Evolutionary conservation across 2,888 invertebrate species (phyloP), one percentile per base, ranked within the genome.

Genomic region (Beris morrisii): DNA sequence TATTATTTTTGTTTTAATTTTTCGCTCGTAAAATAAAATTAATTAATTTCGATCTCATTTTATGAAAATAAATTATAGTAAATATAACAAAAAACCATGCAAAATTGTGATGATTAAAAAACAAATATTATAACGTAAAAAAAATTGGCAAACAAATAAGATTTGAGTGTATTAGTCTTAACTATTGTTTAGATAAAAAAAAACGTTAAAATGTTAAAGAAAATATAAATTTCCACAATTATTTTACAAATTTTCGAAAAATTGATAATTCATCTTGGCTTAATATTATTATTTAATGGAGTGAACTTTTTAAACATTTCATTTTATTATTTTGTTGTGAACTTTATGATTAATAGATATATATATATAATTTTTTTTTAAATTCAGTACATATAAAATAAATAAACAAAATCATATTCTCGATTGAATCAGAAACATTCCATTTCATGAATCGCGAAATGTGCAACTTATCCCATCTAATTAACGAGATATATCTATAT

Each of bases 171-270:
- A 50, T 50, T 15, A 50, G 15, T 48, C 6, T 13, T 13, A 44
- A 44, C 22, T 38, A 7, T 38, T 38, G 5, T 38, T 38, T 38
- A 9, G 38, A 7, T 38, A 7, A 7, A 3, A 9, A 38, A 38
- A 38, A 32, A 32, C 4, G 4, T 32, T 38, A 38, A 7, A 38
- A 38, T 3, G 22, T 38, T 38, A 38, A 38, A 38, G 9, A 46
- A 30, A 13, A 46, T 9, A 31, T 48, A 30, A 30, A 56, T 52
- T 50, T 61, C 50, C 61, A 61, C 61, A 61, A 61, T 52, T 52
- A 61, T 61, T 61, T 28, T 3, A 38, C 7, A 38, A 38, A 38
- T 38, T 22, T 22, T 22, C 22, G 22, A 22, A 22, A 22, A 22
- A 22, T 22, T 22, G 22, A 22, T 22, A 22, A 22, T 22, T 22